Base-by-base conservation (phyloP, 2,113 vertebrate genomes). In the Mesocricetus auratus region DNA sequence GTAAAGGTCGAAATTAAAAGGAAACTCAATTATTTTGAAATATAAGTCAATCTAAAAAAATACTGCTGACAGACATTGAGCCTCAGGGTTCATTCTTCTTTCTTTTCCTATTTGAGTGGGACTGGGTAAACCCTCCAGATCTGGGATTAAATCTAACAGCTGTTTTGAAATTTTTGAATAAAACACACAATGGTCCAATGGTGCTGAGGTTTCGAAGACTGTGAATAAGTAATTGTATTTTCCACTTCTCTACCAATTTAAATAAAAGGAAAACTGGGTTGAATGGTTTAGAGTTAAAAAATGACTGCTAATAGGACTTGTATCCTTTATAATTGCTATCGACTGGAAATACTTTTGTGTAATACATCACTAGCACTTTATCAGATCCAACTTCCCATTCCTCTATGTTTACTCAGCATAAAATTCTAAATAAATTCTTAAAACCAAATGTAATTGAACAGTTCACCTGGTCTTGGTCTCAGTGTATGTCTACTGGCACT, bases 11-110 rank as follows among this genome's bases (percentile, higher is more conserved):
- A 92, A 97, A 90, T 90, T 77, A 94, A 74, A 94, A 94, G 50
- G 86, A 96, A 95, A 89, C 36, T 94, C 87, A 92, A 93, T 91
- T 92, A 89, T 91, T 88, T 92, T 86, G 77, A 95, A 96, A 94
- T 91, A 85, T 31, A 66, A 93, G 96, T 93, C 39, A 94, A 95
- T 91, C 93, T 91, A 13, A 77, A 93, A 93, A 42, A 33, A 10
- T 39, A 60, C 64, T 39, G 5, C 81, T 64, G 1, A 92, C 97
- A 95, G 58, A 53, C 5, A 73, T 74, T 26, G 90, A 62, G 10
- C 62, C 69, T 33, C 1, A 68, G 94, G 89, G 13, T 42, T 86
- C n/a, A 60, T 93, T 42, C 42, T 64, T 74, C 79, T 77, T 47
- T 83, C 77, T 58, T 17, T 21, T 21, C 6, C 19, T 75, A 60